Evolutionary conservation across 2,888 invertebrate genomes (phyloP).

Genomic region (Hyposoter didymator): DNA sequence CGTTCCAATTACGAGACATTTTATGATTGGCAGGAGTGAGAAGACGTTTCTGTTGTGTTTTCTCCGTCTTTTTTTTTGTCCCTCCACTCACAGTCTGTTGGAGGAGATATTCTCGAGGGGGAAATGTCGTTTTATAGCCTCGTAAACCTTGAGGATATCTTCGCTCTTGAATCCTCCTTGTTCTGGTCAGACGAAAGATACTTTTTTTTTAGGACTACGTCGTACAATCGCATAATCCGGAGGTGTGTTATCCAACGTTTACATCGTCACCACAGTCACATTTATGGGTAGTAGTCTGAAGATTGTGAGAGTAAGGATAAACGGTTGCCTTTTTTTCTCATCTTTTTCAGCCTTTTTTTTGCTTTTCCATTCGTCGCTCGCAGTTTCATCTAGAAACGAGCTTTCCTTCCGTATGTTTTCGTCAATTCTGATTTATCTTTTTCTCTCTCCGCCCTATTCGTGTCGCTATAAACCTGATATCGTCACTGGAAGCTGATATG

Average conservation of each 20-base stretch:
- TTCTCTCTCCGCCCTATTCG: background rate
- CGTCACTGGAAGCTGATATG: conserved; percentile 6
- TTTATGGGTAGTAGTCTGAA: conserved; percentile 1
- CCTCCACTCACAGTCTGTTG: conserved; percentile 7
- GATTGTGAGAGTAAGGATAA: conserved; percentile 18
- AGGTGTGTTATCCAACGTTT: conserved; percentile 46
- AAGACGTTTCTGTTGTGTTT: conserved; percentile 14
- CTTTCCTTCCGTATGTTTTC: conserved; percentile 25
- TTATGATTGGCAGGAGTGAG: conserved; percentile 11
- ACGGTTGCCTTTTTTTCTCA: background rate
- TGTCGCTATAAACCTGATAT: conserved; percentile 9
- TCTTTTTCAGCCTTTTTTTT: background rate
- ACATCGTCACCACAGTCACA: conserved; percentile 35
- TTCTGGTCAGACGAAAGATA: background rate
- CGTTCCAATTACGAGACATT: conserved; percentile 8
- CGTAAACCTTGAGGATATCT: conserved; percentile 33
- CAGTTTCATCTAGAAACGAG: background rate
- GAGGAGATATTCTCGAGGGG: conserved; percentile 14
- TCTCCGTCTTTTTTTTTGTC: background rate
- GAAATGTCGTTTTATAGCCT: conserved; percentile 40
- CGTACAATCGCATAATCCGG: conserved; percentile 24
- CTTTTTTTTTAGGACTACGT: conserved; percentile 12
- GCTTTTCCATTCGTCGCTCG: background rate
- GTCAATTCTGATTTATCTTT: background rate
- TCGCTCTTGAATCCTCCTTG: conserved; percentile 27